phyloP scores from a whole-genome alignment of 2,113 vertebrate species.

The Crotalus tigris region DNA sequence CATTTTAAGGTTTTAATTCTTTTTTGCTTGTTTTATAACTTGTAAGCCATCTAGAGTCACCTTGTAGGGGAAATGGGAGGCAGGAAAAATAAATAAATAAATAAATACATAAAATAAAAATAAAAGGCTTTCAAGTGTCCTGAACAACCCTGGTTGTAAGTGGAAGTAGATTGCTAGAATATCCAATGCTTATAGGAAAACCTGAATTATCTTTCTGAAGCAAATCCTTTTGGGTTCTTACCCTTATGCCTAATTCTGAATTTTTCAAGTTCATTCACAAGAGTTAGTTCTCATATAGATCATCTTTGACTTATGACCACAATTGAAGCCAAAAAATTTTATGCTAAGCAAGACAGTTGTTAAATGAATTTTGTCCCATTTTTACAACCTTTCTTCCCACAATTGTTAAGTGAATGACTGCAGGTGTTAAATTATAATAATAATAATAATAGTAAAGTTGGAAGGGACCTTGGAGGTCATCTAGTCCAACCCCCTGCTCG shows the following conservation, averaged over 20 bases:
- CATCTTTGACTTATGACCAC: neutral
- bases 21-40: neutral
- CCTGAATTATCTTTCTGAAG: neutral
- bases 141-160: neutral
- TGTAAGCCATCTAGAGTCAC: neutral
- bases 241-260: neutral
- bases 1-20: neutral
- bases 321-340: neutral
- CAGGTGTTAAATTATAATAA: neutral
- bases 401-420: neutral
- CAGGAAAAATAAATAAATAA: neutral
- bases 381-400: neutral
- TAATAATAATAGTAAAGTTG: too few relatives aligned
- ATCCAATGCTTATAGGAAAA: neutral
- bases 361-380: neutral
- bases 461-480: too few relatives aligned
- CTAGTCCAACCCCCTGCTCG: too few relatives aligned
- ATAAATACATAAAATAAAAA: neutral
- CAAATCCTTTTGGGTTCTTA: neutral
- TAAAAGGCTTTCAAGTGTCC: neutral
- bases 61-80: neutral
- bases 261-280: neutral
- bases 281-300: neutral
- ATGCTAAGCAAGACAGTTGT: neutral
- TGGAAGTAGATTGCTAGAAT: neutral